Percentiles rank a stretch among this genome's conserved stretches.
These are phyloP conservation scores for Engraulis encrasicolus DNA, from an alignment of 2,113 vertebrate genomes.

Conservation along the genomic window DNA sequence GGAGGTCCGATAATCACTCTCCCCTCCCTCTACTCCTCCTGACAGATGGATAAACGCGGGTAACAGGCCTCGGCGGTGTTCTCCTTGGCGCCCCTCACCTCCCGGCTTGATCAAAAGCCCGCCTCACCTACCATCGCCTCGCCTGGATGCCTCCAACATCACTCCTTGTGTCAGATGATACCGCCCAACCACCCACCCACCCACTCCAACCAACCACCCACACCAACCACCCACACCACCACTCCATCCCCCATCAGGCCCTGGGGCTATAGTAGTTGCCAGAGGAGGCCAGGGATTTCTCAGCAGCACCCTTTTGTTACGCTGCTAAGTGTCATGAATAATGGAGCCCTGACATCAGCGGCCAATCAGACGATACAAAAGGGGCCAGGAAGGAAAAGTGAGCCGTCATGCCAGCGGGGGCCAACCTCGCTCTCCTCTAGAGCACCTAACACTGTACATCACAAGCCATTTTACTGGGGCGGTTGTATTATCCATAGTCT, in stretches of 20 bases:
- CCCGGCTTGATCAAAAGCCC: neutral
- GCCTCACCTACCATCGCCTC: neutral
- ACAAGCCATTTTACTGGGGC: neutral
- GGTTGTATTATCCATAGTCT: neutral
- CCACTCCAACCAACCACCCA: no score
- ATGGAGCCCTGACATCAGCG: slow-evolving; percentile 52
- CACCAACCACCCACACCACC: no score
- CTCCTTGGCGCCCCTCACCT: neutral
- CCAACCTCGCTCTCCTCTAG: neutral
- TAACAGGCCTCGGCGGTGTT: neutral
- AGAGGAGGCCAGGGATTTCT: slow-evolving; percentile 41
- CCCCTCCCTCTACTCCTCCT: neutral
- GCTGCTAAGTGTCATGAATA: slow-evolving; percentile 62
- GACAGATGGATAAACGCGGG: slow-evolving; percentile 2
- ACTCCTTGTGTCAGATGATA: neutral
- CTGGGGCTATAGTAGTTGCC: neutral
- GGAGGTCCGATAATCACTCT: neutral
- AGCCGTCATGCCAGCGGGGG: slow-evolving; percentile 4
- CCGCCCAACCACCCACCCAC: neutral
- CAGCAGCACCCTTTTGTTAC: slow-evolving; percentile 55
- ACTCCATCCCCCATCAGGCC: no score
- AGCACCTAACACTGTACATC: neutral
- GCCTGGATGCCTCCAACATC: slow-evolving; percentile 21
- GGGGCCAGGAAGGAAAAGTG: neutral
- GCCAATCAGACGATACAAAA: slow-evolving; percentile 19